Evolutionary conservation across 2,888 invertebrate species (phyloP).

Genomic region (Drosophila subquinaria): DNA sequence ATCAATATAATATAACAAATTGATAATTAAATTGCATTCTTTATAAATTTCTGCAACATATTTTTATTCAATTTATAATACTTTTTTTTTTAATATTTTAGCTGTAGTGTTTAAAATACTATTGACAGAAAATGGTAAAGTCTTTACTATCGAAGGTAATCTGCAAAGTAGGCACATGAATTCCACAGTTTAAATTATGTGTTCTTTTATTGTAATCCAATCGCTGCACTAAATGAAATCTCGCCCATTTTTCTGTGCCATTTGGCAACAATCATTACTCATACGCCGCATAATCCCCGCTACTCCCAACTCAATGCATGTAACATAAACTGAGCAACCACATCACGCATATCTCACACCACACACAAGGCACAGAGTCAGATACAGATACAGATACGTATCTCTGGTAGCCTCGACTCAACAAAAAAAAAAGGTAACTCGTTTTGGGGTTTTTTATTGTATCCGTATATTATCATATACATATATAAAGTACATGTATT

Average conservation of each 20-base stretch:
- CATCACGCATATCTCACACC: constrained; percentile 45
- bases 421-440: constrained; percentile 51
- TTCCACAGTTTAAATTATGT: not conserved
- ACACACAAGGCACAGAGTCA: not conserved
- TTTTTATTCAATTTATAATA: too few species aligned
- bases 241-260: constrained; percentile 11
- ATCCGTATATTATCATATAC: constrained; percentile 7
- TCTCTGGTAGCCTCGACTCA: constrained; percentile 63
- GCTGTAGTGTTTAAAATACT: too few species aligned
- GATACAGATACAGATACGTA: constrained; percentile 42
- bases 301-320: constrained; percentile 3
- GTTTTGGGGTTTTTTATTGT: constrained; percentile 60
- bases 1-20: too few species aligned
- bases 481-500: constrained; percentile 27
- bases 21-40: too few species aligned
- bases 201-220: constrained; percentile 10
- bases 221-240: constrained; percentile 7
- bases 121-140: not conserved
- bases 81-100: too few species aligned
- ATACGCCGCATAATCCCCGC: constrained; percentile 13
- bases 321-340: constrained; percentile 17
- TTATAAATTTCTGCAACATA: too few species aligned
- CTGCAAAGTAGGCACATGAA: not conserved
- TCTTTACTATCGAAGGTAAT: not conserved
- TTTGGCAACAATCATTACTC: constrained; percentile 18